Evolutionary conservation across 2,888 invertebrate genomes (phyloP).

Genomic region (Parnassius apollo): DNA sequence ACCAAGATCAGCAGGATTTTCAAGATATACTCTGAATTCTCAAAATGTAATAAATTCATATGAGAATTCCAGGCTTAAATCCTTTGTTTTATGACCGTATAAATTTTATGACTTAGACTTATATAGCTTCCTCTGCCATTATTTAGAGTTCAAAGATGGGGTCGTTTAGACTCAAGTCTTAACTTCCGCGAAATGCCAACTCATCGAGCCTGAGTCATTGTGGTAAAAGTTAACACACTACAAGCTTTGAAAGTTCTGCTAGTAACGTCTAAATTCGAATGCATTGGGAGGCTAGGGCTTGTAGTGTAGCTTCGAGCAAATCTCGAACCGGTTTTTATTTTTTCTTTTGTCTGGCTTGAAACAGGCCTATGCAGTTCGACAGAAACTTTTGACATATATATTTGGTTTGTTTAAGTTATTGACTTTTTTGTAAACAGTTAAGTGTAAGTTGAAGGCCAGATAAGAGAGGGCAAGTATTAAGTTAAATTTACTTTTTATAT

Average conservation of each 20-base stretch:
- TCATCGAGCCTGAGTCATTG: constrained; percentile 19
- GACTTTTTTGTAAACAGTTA: background rate
- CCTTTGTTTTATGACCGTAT: too few relatives aligned
- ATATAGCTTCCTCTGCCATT: constrained; percentile 13
- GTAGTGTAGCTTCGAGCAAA: background rate
- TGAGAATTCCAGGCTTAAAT: too few relatives aligned
- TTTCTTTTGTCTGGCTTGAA: constrained; percentile 1
- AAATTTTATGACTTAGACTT: constrained; percentile 11
- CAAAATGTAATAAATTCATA: too few relatives aligned
- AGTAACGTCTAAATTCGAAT: constrained; percentile 11
- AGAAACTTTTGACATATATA: constrained; percentile 3
- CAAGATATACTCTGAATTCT: too few relatives aligned
- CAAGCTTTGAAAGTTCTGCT: constrained; percentile 15
- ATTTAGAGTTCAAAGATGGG: constrained; percentile 26
- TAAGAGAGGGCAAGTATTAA: background rate
- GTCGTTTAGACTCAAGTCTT: constrained; percentile 19
- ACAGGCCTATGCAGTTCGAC: constrained; percentile 4
- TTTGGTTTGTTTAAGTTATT: constrained; percentile 3
- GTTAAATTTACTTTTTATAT: too few relatives aligned
- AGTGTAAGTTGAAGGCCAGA: background rate
- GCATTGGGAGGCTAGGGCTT: background rate
- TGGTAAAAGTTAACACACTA: constrained; percentile 6
- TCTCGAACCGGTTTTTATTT: constrained; percentile 10
- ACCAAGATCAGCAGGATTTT: too few relatives aligned
- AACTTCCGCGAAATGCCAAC: constrained; percentile 22